phyloP scores from a whole-genome alignment of 2,888 invertebrate genomes.

The Orthosia gracilis region DNA sequence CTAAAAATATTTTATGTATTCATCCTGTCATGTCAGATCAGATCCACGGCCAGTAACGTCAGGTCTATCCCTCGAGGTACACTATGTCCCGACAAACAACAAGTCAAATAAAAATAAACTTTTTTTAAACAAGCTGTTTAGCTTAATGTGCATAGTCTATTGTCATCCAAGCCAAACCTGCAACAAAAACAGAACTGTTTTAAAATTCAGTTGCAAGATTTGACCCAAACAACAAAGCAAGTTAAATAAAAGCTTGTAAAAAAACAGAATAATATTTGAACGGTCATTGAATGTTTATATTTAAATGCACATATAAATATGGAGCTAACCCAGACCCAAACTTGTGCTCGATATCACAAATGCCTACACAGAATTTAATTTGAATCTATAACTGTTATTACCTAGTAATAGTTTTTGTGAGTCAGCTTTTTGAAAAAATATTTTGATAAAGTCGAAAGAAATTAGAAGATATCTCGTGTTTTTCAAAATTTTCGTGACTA shows the following conservation, averaged over 20 bases:
- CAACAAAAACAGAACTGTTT: no score
- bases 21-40: not conserved
- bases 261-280: not conserved
- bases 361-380: constrained; percentile 6
- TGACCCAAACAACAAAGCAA: no score
- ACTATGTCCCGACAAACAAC: not conserved
- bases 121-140: no score
- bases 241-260: not conserved
- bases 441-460: not conserved
- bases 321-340: constrained; percentile 9
- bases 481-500: not conserved
- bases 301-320: constrained; percentile 29
- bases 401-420: constrained; percentile 6
- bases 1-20: not conserved
- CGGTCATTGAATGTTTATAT: constrained; percentile 23
- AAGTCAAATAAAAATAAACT: no score
- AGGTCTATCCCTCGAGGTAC: not conserved
- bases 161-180: no score
- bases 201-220: no score
- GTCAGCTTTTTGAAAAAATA: not conserved
- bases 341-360: constrained; percentile 2
- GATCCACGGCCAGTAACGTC: not conserved
- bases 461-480: not conserved
- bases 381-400: constrained; percentile 1
- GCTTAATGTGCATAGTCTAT: no score